Percentiles rank a stretch among this genome's conserved stretches.
These are phyloP conservation scores for Tubiluchus corallicola DNA, from an alignment of 2,888 invertebrate species.

Conservation along the genomic window DNA sequence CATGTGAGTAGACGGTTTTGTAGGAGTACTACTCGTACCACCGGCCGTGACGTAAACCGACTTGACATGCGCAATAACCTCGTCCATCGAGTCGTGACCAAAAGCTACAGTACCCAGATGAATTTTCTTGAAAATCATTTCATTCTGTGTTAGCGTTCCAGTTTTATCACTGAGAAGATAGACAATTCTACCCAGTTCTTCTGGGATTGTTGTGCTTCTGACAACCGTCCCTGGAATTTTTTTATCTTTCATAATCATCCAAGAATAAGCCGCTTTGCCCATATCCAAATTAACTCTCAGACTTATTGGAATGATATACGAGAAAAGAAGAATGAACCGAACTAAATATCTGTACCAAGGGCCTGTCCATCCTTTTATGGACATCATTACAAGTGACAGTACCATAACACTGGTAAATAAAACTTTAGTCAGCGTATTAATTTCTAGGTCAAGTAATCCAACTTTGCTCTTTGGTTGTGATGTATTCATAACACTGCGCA, in stretches of 20 bases:
- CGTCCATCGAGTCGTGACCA: conserved; percentile 64
- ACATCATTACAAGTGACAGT: conserved; percentile 80
- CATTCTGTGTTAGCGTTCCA: conserved; percentile 93
- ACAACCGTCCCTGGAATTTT: conserved; percentile 85
- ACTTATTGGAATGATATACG: conserved; percentile 96
- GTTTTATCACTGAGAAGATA: conserved; percentile 97
- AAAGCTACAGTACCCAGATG: conserved; percentile 85
- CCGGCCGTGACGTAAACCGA: conserved; percentile 27
- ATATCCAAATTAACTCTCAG: conserved; percentile 93
- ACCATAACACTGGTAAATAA: conserved; percentile 76
- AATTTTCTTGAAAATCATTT: conserved; percentile 91
- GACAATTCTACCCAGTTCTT: conserved; percentile 86
- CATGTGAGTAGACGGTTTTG: conserved; percentile 10
- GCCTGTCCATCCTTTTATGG: conserved; percentile 83
- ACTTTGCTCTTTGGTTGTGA: conserved; percentile 87
- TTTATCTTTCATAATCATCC: conserved; percentile 82
- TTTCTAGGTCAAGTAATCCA: conserved; percentile 81
- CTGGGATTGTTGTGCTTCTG: conserved; percentile 91
- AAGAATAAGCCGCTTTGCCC: conserved; percentile 94
- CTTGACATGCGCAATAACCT: conserved; percentile 38
- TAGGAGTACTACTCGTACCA: conserved; percentile 12
- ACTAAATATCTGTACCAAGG: conserved; percentile 94
- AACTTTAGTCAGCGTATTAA: conserved; percentile 89
- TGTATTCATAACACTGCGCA: conserved; percentile 96
- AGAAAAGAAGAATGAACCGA: conserved; percentile 86